Conservation (phyloP, 2,113 vertebrate species). For the Indicator maculatus region DNA sequence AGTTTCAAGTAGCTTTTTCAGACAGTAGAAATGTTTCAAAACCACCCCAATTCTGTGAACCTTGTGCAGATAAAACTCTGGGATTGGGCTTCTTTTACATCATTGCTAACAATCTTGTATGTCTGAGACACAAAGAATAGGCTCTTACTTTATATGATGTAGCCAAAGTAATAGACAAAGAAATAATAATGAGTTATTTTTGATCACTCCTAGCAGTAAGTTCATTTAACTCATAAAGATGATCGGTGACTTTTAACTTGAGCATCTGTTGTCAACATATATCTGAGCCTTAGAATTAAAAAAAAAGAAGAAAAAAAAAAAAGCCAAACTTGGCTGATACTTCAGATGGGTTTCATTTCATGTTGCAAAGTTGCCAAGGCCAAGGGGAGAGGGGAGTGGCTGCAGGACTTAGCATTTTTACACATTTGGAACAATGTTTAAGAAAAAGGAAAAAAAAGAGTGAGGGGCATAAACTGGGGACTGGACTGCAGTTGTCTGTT, state of each 20-base stretch:
- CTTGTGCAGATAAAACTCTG: not conserved
- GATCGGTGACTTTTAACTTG: not conserved
- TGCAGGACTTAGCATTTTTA: not conserved
- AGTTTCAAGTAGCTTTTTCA: not conserved
- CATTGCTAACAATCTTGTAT: not conserved
- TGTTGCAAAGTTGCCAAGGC: not conserved
- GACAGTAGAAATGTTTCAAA: not conserved
- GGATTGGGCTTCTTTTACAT: not conserved
- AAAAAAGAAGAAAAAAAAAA: too few species aligned
- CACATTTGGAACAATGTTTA: not conserved
- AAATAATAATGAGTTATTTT: not conserved
- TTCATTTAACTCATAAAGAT: not conserved
- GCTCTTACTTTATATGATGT: not conserved
- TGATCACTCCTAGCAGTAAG: not conserved
- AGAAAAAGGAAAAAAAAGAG: not conserved
- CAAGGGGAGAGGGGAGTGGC: not conserved
- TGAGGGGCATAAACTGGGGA: not conserved
- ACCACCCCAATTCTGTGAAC: not conserved
- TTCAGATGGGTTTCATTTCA: constrained; percentile 7
- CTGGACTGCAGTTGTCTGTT: not conserved
- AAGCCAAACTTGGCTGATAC: not conserved
- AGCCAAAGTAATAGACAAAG: not conserved
- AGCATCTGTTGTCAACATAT: not conserved
- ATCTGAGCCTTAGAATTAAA: not conserved
- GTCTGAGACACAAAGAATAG: not conserved